Evolutionary conservation across 2,797 vertebrate species (phyloP).

Genomic region (Megaceryle alcyon): DNA sequence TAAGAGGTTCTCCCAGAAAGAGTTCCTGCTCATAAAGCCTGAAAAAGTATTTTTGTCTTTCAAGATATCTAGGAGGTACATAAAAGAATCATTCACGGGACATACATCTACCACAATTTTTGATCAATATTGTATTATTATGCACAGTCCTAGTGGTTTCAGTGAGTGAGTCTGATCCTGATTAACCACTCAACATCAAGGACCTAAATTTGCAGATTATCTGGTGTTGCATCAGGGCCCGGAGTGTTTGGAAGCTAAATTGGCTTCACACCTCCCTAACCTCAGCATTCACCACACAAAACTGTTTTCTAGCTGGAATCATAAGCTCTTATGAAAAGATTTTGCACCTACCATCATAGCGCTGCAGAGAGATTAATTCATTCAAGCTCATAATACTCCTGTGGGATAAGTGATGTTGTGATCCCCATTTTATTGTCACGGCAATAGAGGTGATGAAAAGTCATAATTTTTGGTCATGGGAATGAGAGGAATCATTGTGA

Average conservation of each 20-base stretch:
- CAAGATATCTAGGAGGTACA: neutral
- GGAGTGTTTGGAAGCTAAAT: neutral
- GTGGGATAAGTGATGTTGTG: neutral
- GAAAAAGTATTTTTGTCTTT: neutral
- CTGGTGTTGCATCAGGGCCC: neutral
- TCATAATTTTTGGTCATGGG: accelerated
- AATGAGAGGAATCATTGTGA: neutral
- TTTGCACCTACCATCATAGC: neutral
- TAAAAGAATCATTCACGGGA: neutral
- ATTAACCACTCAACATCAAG: neutral
- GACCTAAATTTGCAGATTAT: neutral
- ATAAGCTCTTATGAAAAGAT: neutral
- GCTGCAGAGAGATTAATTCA: neutral
- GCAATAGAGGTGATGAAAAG: neutral
- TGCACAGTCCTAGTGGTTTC: neutral
- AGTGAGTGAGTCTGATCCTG: neutral
- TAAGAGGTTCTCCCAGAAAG: neutral
- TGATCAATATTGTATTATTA: neutral
- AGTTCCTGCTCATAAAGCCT: neutral
- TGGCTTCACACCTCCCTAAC: constrained; percentile 11
- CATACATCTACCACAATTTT: neutral
- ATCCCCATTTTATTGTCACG: neutral
- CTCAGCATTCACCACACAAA: neutral
- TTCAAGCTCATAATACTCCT: neutral
- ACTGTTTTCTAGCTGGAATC: neutral